Base-by-base conservation (phyloP, 2,888 invertebrate genomes). In the Chydorus sphaericus region DNA sequence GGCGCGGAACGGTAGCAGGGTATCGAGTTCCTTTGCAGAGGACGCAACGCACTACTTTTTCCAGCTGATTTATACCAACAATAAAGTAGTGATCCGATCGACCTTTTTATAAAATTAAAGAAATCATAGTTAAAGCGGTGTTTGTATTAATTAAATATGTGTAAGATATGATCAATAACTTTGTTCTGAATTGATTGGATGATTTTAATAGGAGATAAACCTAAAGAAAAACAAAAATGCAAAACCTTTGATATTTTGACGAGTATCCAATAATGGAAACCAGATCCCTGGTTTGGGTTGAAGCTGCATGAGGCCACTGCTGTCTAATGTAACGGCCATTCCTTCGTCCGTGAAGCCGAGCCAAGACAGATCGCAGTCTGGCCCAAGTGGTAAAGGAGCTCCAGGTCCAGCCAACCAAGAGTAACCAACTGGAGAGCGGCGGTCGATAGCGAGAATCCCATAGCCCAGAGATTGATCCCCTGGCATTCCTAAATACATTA, bases 21-120 rank as follows among this genome's bases (percentile, higher is more conserved):
- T 86, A 94, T 16, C 81, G 76, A 18, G 83, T 77, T n/a, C 92
- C 92, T 66, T 89, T 85, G 65, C 94, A 96, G 54, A 86, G 75
- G 28, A 94, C 83, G 14, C 85, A 87, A 38, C 87, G 79, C 5
- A 91, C 76, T 55, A 80, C 81, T 68, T 87, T 83, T 16, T 80
- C 77, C 1, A 76, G 75, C 70, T 94, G 93, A 60, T 80, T 83
- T 0, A 92, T 72, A 60, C 89, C 79, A 36, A 86, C 77, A 39
- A 87, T 71, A 67, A 85, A 88, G 65, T 81, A 84, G 63, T 81
- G 78, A 66, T 87, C 84, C 5, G 79, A 77, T 59, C 80, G 79
- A 51, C 81, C 81, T n/a, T n/a, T n/a, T n/a, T n/a, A n/a, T 65
- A n/a, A n/a, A n/a, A n/a, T n/a, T n/a, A n/a, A n/a, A n/a, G n/a